These are phyloP conservation scores for Ladona fulva DNA, from an alignment of 1,140 invertebrate genomes.

Conservation along the genomic window DNA sequence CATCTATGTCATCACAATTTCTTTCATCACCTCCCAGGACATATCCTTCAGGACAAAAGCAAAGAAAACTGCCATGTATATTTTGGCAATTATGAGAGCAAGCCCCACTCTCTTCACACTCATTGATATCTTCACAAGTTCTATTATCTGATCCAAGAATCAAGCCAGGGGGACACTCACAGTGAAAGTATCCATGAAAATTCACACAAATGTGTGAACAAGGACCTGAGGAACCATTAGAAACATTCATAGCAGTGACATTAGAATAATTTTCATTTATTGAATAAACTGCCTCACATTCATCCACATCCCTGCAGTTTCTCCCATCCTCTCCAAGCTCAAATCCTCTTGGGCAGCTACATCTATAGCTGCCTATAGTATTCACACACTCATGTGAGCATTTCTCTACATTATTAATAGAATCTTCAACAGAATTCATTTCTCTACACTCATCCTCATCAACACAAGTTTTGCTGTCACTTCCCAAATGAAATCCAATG, in stretches of 20 bases:
- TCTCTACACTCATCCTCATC: conserved; percentile 77
- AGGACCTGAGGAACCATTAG: conserved; percentile 71
- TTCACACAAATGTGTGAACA: conserved; percentile 64
- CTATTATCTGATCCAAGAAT: conserved; percentile 57
- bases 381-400: conserved; percentile 43
- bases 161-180: conserved; percentile 63
- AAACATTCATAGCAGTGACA: conserved; percentile 56
- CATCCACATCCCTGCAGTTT: conserved; percentile 42
- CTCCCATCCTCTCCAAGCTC: conserved; percentile 58
- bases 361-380: conserved; percentile 34
- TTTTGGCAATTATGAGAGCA: conserved; percentile 47
- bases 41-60: conserved; percentile 37
- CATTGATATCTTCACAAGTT: conserved; percentile 77
- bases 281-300: conserved; percentile 30
- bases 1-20: conserved; percentile 44
- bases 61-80: conserved; percentile 40
- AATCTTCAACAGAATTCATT: conserved; percentile 52
- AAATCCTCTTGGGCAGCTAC: conserved; percentile 51
- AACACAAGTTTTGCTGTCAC: conserved; percentile 65
- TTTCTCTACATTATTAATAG: conserved; percentile 30
- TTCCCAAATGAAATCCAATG: conserved; percentile 57
- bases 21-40: conserved; percentile 38
- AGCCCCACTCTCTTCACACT: conserved; percentile 55
- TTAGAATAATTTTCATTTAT: conserved; percentile 66
- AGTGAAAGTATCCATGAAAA: conserved; percentile 73